These are phyloP conservation scores for Muscicapa striata DNA, from an alignment of 2,797 vertebrate species.

Conservation along the genomic window DNA sequence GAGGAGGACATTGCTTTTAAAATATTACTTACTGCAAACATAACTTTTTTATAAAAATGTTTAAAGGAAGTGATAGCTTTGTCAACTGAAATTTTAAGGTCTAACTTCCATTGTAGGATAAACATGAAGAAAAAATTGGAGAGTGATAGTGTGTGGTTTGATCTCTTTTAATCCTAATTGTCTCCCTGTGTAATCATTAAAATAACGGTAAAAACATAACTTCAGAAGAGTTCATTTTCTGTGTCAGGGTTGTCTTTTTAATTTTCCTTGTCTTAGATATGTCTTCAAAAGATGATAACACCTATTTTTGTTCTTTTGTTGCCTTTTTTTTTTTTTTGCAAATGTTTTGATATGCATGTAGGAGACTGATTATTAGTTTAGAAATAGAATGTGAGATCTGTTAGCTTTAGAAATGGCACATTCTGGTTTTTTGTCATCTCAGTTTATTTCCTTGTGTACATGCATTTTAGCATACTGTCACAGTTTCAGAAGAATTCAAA, in stretches of 20 bases:
- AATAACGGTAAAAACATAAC: neutral
- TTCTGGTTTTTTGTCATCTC: neutral
- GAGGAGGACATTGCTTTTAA: neutral
- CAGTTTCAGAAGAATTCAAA: neutral
- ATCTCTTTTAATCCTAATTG: neutral
- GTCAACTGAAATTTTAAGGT: neutral
- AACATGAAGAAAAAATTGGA: neutral
- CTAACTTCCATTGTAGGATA: neutral
- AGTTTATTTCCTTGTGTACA: neutral
- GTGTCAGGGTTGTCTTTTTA: neutral
- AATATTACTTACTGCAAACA: neutral
- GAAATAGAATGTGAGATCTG: neutral
- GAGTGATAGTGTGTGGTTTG: fast-evolving
- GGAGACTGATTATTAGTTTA: neutral
- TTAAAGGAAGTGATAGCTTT: neutral
- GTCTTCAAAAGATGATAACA: neutral
- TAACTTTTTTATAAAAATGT: neutral
- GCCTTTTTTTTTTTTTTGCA: neutral
- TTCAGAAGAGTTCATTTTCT: neutral
- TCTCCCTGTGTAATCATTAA: neutral
- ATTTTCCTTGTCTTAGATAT: neutral
- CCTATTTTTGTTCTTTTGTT: neutral
- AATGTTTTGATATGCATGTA: neutral
- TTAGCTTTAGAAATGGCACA: neutral
- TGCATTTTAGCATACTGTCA: neutral